These are phyloP conservation scores for Squalus acanthias DNA, from an alignment of 2,797 vertebrate species.

Conservation along the genomic window DNA sequence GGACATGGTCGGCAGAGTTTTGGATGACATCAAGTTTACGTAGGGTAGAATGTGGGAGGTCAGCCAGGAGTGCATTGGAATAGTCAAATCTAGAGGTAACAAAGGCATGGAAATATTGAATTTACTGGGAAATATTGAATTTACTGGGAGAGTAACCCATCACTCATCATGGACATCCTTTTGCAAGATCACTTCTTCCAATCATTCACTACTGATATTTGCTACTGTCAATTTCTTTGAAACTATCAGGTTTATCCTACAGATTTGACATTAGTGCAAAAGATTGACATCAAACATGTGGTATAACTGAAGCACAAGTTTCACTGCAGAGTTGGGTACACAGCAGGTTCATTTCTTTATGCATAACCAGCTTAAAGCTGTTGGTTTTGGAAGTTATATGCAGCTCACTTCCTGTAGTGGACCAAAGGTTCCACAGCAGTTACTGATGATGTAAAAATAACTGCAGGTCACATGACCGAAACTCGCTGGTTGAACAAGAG, in stretches of 20 bases:
- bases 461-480: background rate
- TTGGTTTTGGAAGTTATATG: background rate
- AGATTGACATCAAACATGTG: background rate
- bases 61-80: too few relatives aligned
- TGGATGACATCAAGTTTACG: too few relatives aligned
- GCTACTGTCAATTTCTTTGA: background rate
- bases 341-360: background rate
- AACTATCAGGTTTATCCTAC: background rate
- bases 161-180: background rate
- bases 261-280: background rate
- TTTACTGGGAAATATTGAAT: background rate
- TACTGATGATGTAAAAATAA: background rate
- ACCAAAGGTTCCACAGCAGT: too few relatives aligned
- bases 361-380: background rate
- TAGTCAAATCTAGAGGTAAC: too few relatives aligned
- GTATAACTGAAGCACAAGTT: background rate
- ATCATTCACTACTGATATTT: background rate
- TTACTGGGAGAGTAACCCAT: background rate
- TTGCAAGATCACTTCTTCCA: background rate
- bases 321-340: background rate
- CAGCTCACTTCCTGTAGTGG: slow-evolving; percentile 4
- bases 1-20: too few relatives aligned
- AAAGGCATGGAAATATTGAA: too few relatives aligned
- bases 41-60: too few relatives aligned
- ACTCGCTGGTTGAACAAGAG: background rate